A percentile compares a stretch with the other conserved stretches of the same genome.
These are phyloP conservation scores for Campoletis sonorensis DNA, from an alignment of 1,140 invertebrate genomes.

Conservation along the genomic window DNA sequence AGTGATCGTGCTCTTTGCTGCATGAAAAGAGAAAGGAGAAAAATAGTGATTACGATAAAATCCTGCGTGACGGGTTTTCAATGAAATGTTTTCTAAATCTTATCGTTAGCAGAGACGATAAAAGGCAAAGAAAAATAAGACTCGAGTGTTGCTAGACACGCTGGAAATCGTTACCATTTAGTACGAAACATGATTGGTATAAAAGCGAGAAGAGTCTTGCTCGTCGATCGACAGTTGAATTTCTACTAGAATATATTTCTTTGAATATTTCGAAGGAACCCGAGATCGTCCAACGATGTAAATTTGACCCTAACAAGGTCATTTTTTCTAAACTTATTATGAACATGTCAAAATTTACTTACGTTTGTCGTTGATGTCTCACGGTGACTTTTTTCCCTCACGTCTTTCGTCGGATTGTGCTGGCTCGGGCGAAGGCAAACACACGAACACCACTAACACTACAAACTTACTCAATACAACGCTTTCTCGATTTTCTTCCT, in stretches of 20 bases:
- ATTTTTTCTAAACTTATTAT: conserved; percentile 45
- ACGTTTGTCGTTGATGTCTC: conserved; percentile 35
- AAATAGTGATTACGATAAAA: conserved; percentile 37
- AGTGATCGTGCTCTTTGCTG: conserved; percentile 75
- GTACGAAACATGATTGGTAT: conserved; percentile 69
- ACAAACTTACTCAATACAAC: conserved; percentile 29
- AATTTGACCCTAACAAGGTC: conserved; percentile 38
- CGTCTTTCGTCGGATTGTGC: conserved; percentile 9
- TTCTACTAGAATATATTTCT: conserved; percentile 51
- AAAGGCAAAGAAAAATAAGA: conserved; percentile 32
- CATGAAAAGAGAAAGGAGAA: conserved; percentile 52
- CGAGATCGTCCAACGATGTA: conserved; percentile 18
- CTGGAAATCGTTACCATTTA: conserved; percentile 68
- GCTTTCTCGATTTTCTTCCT: not conserved
- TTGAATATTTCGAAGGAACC: conserved; percentile 37
- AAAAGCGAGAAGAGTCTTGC: conserved; percentile 28
- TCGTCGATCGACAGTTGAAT: conserved; percentile 47
- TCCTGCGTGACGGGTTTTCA: not conserved
- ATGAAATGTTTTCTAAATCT: not conserved
- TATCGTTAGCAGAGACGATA: not conserved
- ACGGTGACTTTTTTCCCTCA: conserved; percentile 47
- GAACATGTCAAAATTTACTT: conserved; percentile 51
- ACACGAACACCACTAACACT: conserved; percentile 40
- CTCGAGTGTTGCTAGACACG: not conserved
- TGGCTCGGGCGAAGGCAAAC: conserved; percentile 33